Conservation (phyloP, 2,888 invertebrate species). For the Tachina fera region DNA sequence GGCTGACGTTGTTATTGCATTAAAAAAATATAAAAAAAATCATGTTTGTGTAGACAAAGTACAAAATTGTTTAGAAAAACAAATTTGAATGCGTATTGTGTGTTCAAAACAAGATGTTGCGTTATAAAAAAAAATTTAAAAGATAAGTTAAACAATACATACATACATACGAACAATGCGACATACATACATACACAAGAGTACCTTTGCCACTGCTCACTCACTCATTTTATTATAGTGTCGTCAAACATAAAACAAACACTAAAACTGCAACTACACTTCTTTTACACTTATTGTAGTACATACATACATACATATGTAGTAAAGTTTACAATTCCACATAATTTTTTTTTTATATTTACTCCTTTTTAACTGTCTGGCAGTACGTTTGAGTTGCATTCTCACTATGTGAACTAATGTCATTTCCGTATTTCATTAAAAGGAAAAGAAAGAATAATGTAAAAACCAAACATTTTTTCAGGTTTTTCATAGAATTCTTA, state of each 20-base stretch:
- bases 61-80: slow-evolving; percentile 33
- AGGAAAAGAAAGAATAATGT: slow-evolving; percentile 31
- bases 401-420: slow-evolving; percentile 63
- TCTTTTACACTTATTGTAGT: slow-evolving; percentile 32
- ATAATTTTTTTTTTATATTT: slow-evolving; percentile 50
- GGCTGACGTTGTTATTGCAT: slow-evolving; percentile 44
- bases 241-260: not conserved
- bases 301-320: too few species aligned
- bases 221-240: not conserved
- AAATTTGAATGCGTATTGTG: slow-evolving; percentile 61
- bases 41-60: slow-evolving; percentile 9
- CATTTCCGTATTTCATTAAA: slow-evolving; percentile 67
- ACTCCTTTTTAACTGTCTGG: slow-evolving; percentile 32
- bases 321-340: slow-evolving; percentile 47
- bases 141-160: slow-evolving; percentile 19
- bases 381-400: slow-evolving; percentile 36
- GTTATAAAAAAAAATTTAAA: slow-evolving; percentile 27
- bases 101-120: slow-evolving; percentile 51
- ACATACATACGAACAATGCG: not conserved
- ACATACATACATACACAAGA: too few species aligned
- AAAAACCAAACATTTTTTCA: slow-evolving; percentile 30
- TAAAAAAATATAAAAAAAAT: slow-evolving; percentile 24
- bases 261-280: slow-evolving; percentile 18
- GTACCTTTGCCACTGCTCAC: slow-evolving; percentile 7
- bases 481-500: slow-evolving; percentile 45